phyloP scores from a whole-genome alignment of 2,797 vertebrate species.

The Heterohyrax brucei region DNA sequence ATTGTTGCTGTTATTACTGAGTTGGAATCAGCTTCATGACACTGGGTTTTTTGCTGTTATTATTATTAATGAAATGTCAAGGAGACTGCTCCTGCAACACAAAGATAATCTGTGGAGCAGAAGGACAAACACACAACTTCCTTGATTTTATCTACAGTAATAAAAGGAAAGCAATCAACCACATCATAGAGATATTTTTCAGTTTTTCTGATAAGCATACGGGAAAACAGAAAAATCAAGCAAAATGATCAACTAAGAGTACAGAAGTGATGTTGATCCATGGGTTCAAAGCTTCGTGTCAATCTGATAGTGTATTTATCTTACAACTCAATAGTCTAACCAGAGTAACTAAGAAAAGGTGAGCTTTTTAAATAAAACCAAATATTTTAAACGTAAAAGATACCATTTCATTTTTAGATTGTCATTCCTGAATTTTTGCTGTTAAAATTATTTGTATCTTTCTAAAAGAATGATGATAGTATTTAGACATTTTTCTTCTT shows the following conservation, averaged over 20 bases:
- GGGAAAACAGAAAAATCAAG: neutral
- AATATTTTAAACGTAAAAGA: slow-evolving; percentile 7
- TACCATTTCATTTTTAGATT: neutral
- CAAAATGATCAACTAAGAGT: neutral
- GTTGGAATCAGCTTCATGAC: too few species aligned
- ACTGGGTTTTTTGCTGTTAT: neutral
- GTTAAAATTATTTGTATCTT: neutral
- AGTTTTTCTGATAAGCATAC: neutral
- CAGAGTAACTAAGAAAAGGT: neutral
- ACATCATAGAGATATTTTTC: neutral
- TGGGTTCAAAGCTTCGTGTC: neutral
- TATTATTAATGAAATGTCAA: neutral
- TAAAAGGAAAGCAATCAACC: neutral
- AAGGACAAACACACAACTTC: neutral
- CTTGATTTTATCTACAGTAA: neutral
- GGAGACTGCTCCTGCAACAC: neutral
- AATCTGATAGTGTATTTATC: neutral
- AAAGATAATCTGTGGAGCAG: neutral
- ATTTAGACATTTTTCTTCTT: neutral
- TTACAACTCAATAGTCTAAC: neutral
- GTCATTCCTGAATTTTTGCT: neutral
- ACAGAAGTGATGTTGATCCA: neutral
- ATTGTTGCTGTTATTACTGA: neutral
- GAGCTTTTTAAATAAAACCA: neutral
- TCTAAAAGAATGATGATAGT: neutral